Conservation (phyloP, 2,113 vertebrate species). For the Marmota flaviventris region DNA sequence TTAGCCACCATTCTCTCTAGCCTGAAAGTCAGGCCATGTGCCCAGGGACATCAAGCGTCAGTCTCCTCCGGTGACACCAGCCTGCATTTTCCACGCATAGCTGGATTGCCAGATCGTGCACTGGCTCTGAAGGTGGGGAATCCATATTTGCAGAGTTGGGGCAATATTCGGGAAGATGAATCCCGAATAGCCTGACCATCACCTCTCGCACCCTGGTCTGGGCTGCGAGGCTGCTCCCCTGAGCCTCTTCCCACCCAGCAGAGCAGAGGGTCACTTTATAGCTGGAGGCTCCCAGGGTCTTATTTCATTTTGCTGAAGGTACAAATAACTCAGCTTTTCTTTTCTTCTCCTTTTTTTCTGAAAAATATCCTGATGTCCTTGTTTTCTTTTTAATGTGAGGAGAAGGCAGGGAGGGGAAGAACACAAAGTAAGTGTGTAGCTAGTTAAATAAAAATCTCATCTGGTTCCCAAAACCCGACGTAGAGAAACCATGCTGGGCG, state of each 20-base stretch:
- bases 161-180: neutral
- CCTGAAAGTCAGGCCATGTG: neutral
- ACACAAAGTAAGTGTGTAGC: neutral
- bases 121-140: neutral
- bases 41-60: fast-evolving
- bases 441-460: neutral
- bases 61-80: fast-evolving
- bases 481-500: neutral
- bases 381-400: neutral
- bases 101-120: neutral
- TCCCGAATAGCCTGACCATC: fast-evolving
- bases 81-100: neutral
- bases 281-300: fast-evolving
- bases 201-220: fast-evolving
- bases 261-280: fast-evolving
- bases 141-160: fast-evolving
- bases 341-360: neutral
- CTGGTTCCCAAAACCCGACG: neutral
- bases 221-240: fast-evolving
- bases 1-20: neutral
- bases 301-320: neutral
- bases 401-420: neutral
- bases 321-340: neutral
- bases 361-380: neutral
- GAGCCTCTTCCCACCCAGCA: neutral